Percentiles rank a stretch among this genome's conserved stretches.
These are phyloP conservation scores for Periparus ater DNA, from an alignment of 2,797 vertebrate species.

Conservation along the genomic window DNA sequence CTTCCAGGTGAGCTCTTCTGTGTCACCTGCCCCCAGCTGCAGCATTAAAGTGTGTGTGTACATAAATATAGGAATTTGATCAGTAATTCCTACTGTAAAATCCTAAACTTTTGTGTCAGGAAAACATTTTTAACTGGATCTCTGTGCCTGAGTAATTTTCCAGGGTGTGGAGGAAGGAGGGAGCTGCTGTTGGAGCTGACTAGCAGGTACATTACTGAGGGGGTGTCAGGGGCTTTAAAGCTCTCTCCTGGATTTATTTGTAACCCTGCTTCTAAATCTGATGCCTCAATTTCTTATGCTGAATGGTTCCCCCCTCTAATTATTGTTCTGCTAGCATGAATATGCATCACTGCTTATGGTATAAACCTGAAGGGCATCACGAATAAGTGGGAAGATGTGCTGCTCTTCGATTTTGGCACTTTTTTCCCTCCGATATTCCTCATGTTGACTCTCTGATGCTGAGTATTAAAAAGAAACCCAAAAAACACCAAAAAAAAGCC, in stretches of 20 bases:
- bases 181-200: neutral
- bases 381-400: neutral
- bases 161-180: neutral
- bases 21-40: neutral
- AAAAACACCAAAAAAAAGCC: neutral
- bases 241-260: neutral
- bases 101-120: neutral
- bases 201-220: neutral
- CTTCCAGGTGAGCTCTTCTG: accelerated
- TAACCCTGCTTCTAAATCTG: neutral
- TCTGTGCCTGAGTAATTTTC: neutral
- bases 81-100: neutral
- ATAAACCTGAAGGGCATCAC: neutral
- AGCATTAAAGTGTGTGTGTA: too few species aligned
- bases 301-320: neutral
- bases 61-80: neutral
- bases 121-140: neutral
- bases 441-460: accelerated
- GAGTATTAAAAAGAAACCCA: neutral
- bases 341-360: neutral
- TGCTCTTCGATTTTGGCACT: neutral
- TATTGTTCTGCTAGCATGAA: neutral
- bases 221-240: neutral
- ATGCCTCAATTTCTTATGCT: neutral
- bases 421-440: neutral